Base-by-base conservation (phyloP, 1,140 invertebrate species). In the Colletes gigas region DNA sequence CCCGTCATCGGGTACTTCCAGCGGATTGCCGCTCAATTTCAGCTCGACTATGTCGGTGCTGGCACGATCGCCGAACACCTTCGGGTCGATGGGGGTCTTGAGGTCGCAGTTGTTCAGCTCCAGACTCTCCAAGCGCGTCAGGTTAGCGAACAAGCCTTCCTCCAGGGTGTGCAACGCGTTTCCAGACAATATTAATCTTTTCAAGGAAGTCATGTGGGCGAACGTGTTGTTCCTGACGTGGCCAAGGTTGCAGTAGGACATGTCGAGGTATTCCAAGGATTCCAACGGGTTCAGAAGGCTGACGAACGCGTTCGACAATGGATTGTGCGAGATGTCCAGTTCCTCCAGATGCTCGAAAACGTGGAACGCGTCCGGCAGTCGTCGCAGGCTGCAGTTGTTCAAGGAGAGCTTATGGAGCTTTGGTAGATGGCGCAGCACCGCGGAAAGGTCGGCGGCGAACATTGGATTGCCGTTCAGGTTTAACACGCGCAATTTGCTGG, bases 221-320 rank as follows among this genome's bases (percentile, higher is more conserved):
- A 96, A 96, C 3, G 95, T 95, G 7, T 95, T 94, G 39, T 94
- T 95, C 10, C 95, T 94, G 50, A 96, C 94, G 78, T 95, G 93
- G 3, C 95, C 95, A 12, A 96, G 91, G 88, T 95, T 95, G 90
- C 96, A 96, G 84, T 96, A 96, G 9, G 96, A 96, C 96, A 96
- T 96, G 86, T 96, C 96, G 12, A 96, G 91, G 88, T 95, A 96
- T 91, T 96, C 95, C 14, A 96, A 90, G 30, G 95, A 95, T 57
- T 95, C 94, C 3, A 96, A 88, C 0, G 96, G 96, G 1, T 95
- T 95, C n/a, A 96, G 90, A 17, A 96, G 88, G 86, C 93, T 94
- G 15, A 95, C 95, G 87, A 96, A 96, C 0, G 95, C 96, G 87
- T 96, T 95, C 41, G 95, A 94, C 0, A 96, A 87, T 3, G 96